Evolutionary conservation across 2,888 invertebrate genomes (phyloP).

Genomic region (Leucania comma): DNA sequence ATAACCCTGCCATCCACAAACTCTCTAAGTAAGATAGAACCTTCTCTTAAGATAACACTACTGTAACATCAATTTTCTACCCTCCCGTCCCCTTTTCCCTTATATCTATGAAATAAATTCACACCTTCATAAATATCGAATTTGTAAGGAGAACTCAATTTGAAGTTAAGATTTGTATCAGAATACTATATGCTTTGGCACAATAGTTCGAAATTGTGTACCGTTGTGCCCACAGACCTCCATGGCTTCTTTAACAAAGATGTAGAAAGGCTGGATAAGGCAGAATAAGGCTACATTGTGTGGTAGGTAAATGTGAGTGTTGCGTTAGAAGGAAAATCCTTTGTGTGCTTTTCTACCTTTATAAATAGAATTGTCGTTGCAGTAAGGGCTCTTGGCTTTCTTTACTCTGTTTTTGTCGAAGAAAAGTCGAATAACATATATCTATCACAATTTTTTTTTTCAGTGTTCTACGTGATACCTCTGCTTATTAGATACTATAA

Average conservation of each 20-base stretch:
- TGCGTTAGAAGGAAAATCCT: conserved; percentile 23
- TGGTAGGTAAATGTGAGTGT: conserved; percentile 30
- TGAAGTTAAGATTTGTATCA: conserved; percentile 76
- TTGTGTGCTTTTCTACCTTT: conserved; percentile 27
- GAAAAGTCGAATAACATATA: background rate
- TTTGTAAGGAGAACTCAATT: conserved; percentile 71
- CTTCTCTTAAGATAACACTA: conserved; percentile 28
- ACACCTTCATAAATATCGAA: conserved; percentile 53
- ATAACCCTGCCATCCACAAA: conserved; percentile 9
- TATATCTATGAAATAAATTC: conserved; percentile 48
- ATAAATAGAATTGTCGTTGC: conserved; percentile 29
- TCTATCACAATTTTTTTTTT: too few species aligned
- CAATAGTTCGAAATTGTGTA: conserved; percentile 80
- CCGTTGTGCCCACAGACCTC: conserved; percentile 73
- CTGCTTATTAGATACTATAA: background rate
- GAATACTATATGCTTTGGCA: conserved; percentile 62
- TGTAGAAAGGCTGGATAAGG: conserved; percentile 53
- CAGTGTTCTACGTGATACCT: too few species aligned
- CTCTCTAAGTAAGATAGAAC: background rate
- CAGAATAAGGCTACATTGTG: conserved; percentile 57
- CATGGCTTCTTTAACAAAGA: conserved; percentile 55
- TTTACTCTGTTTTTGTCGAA: background rate
- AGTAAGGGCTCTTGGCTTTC: conserved; percentile 30
- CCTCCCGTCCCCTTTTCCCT: conserved; percentile 9
- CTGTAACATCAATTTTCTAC: conserved; percentile 11